Base-by-base conservation (phyloP, 2,888 invertebrate species). In the Atethmia centrago region DNA sequence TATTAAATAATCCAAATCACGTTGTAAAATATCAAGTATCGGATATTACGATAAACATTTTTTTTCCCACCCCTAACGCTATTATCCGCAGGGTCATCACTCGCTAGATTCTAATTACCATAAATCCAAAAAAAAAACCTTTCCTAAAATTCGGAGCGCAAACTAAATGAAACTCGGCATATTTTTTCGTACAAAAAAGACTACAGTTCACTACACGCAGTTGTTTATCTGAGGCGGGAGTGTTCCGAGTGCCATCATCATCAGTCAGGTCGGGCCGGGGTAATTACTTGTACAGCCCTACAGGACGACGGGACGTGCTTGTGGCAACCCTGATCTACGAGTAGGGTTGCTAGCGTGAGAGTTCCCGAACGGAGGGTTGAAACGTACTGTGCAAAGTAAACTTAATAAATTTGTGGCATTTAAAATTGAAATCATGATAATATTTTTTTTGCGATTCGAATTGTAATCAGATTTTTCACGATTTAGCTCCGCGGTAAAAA, bases 201-300 rank as follows among this genome's bases (percentile, higher is more conserved):
- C 53, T 74, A 74, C 68, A 78, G 85, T 73, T 86, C 75, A 81
- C 82, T 82, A 71, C 73, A 83, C 80, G 78, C 76, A 40, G 72
- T 81, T 85, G 87, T 85, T 83, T 81, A 81, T 81, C 75, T 77
- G 65, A 76, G 74, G 79, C 74, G 66, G 62, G 72, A 82, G 80
- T 79, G 86, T 80, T 77, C 73, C 79, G 55, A 86, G 86, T 75
- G 75, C 79, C 75, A 80, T 85, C 85, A 83, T 84, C 87, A 87
- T 86, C 87, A 83, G 84, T 86, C 87, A 85, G 83, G 47, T 73
- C 61, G 74, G 66, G 82, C 75, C 76, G 65, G 68, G 55, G 83
- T 85, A 86, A 86, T 86, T 85, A 87, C 81, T 74, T 80, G 76
- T 74, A 82, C 74, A 80, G 81, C 84, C 81, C 85, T 88, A 86